Base-by-base conservation (phyloP, 2,797 vertebrate genomes). In the Agapornis canus region DNA sequence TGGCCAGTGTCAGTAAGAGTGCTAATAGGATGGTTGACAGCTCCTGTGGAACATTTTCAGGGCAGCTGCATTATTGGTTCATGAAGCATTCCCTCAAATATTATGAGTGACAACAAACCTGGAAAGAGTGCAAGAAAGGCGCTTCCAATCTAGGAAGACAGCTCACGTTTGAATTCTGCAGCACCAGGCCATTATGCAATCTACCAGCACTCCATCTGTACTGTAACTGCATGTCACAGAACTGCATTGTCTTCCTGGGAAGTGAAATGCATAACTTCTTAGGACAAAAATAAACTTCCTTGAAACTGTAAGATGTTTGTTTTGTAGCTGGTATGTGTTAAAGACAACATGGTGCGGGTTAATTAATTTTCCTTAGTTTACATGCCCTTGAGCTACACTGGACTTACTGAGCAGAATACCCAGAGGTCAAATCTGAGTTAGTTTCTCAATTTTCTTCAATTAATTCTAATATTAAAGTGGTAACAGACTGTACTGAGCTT, bases 101-200 rank as follows among this genome's bases (percentile, higher is more conserved):
- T 97, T 95, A 97, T 95, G 96, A 97, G 92, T 96, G 96, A 97
- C 96, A 97, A 97, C 83, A 95, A 97, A 96, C 89, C 85, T 97
- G 94, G 90, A 97, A 95, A 92, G 61, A 40, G 93, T 95, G 94
- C 81, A 96, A 95, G 83, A 91, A 96, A 96, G 94, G 83, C 5
- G 1, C n/a, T 95, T 92, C 85, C 89, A 92, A 86, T 88, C 87
- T 92, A 92, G 52, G 78, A 92, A 97, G 95, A 89, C 90, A 96
- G 90, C 66, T 94, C 79, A 86, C 0, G 6, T 97, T 95, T 95
- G 92, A 94, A 91, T 91, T 92, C 89, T 95, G 49, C 89, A 95
- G 61, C 78, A 92, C 78, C 65, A 92, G 92, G 87, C 85, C 76
- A 71, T 94, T 96, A 94, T 92, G 72, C 70, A 92, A 83, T 92